Percentiles rank a stretch among this genome's conserved stretches.
phyloP scores from a whole-genome alignment of 2,888 invertebrate species.

The Nomada goodeniana region DNA sequence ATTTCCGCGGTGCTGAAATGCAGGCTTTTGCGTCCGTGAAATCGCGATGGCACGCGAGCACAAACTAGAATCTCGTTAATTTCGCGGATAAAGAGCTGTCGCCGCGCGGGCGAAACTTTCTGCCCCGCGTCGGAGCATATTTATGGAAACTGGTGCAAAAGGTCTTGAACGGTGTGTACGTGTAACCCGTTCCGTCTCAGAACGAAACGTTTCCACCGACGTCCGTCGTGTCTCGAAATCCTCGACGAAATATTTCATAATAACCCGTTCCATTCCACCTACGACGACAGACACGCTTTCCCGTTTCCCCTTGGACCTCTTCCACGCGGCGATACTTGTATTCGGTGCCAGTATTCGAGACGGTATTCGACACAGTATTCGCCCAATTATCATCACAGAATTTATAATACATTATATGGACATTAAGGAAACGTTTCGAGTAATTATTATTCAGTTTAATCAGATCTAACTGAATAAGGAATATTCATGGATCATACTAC shows the following conservation, averaged over 20 bases:
- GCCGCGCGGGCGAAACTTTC: slow-evolving; percentile 44
- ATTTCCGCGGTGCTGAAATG: slow-evolving; percentile 6
- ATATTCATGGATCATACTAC: no score
- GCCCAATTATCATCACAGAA: no score
- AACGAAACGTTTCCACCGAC: slow-evolving; percentile 38
- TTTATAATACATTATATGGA: no score
- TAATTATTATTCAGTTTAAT: no score
- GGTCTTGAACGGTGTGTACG: slow-evolving; percentile 38
- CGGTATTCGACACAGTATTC: no score
- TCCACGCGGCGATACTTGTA: no score
- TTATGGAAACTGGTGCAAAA: slow-evolving; percentile 52
- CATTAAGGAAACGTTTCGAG: no score
- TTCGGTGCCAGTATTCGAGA: no score
- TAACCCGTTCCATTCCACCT: slow-evolving; percentile 37
- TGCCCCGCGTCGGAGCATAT: slow-evolving; percentile 50
- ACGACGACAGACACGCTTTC: slow-evolving; percentile 8
- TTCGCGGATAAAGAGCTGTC: slow-evolving; percentile 50
- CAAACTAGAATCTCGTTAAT: slow-evolving; percentile 61
- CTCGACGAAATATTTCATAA: slow-evolving; percentile 61
- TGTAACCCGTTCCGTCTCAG: slow-evolving; percentile 2
- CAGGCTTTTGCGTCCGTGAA: neutral
- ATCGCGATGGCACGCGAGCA: slow-evolving; percentile 1
- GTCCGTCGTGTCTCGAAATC: slow-evolving; percentile 33
- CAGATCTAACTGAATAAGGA: no score
- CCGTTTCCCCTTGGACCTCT: neutral